These are phyloP conservation scores for Phylloscopus collybita DNA, from an alignment of 2,797 vertebrate species.

Conservation along the genomic window DNA sequence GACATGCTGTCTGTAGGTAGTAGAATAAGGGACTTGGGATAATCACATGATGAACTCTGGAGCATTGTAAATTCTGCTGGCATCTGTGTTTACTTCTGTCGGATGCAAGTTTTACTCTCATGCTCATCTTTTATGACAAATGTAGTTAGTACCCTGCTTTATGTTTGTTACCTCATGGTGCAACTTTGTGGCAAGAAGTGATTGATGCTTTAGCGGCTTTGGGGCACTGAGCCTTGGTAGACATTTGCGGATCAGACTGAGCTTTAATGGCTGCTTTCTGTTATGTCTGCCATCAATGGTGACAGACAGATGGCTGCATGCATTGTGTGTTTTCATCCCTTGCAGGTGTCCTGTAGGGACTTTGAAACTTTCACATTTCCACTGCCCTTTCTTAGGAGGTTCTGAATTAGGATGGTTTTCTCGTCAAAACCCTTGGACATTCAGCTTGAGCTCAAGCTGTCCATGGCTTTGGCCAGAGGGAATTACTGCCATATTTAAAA, in stretches of 20 bases:
- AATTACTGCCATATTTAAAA: conserved; percentile 4
- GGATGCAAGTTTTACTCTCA: not conserved
- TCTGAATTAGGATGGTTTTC: not conserved
- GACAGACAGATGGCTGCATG: not conserved
- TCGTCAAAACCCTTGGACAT: not conserved
- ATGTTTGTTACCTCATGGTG: not conserved
- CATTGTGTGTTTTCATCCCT: not conserved
- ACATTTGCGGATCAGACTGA: not conserved
- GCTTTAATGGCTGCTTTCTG: not conserved
- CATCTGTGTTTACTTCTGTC: accelerated
- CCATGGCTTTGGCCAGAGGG: not conserved
- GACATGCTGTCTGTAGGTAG: not conserved
- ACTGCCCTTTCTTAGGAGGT: not conserved
- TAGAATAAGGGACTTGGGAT: not conserved
- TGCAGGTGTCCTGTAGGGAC: not conserved
- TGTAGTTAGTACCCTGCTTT: not conserved
- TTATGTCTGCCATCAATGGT: not conserved
- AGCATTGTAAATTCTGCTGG: not conserved
- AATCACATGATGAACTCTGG: not conserved
- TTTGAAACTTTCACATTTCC: not conserved
- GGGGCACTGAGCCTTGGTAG: not conserved
- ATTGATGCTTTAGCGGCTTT: not conserved
- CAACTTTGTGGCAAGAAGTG: not conserved
- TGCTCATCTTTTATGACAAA: not conserved
- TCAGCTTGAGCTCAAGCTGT: not conserved